Evolutionary conservation across 1,140 invertebrate species (phyloP).

Genomic region (Aphelinus atriplicis): DNA sequence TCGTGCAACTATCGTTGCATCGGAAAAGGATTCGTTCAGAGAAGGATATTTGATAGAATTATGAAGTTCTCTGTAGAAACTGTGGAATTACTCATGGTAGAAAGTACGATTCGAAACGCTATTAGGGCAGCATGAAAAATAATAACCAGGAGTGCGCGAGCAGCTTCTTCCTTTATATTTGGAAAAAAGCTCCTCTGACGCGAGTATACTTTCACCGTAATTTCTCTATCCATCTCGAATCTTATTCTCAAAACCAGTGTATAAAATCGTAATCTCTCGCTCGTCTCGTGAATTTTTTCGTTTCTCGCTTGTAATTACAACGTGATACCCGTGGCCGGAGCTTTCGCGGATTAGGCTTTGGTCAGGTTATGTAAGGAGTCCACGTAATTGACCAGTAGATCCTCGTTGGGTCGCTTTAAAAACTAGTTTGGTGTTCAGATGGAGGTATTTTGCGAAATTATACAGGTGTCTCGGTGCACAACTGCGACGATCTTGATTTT

Average conservation of each 20-base stretch:
- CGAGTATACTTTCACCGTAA: conserved; percentile 12
- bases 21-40: no score
- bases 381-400: no score
- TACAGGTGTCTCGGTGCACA: no score
- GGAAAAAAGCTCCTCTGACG: conserved; percentile 18
- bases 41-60: no score
- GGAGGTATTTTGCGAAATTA: no score
- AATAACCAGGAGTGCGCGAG: conserved; percentile 3
- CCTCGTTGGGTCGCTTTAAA: no score
- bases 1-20: no score
- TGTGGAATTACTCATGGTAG: not conserved
- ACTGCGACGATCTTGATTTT: no score
- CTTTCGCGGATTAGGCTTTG: conserved; percentile 13
- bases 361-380: no score
- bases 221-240: conserved; percentile 3
- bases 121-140: conserved; percentile 18
- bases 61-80: no score
- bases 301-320: not conserved
- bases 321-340: not conserved
- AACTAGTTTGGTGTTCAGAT: no score
- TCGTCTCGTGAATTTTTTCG: not conserved
- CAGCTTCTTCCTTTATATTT: not conserved
- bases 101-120: conserved; percentile 10
- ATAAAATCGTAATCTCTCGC: conserved; percentile 6
- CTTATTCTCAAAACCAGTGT: not conserved